phyloP scores from a whole-genome alignment of 1,140 invertebrate genomes.

The Drosophila prosaltans region DNA sequence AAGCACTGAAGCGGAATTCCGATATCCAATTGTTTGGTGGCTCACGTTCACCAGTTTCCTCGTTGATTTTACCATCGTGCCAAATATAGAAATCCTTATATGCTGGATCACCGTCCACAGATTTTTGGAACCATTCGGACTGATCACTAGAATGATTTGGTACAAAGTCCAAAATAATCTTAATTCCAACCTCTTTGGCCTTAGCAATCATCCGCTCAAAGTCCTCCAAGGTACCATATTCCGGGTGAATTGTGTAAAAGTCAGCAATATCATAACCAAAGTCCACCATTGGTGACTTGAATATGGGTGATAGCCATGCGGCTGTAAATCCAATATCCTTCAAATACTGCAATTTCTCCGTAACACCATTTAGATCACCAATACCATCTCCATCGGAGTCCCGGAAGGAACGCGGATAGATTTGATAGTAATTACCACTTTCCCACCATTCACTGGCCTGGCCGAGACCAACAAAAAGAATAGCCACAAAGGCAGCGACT shows the following conservation, averaged over 20 bases:
- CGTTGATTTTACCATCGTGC: constrained; percentile 84
- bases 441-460: constrained; percentile 88
- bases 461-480: constrained; percentile 35
- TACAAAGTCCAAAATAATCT: constrained; percentile 87
- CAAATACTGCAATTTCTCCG: constrained; percentile 84
- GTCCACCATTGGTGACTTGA: constrained; percentile 88
- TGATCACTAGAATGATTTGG: constrained; percentile 91
- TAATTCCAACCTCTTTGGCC: constrained; percentile 85
- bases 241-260: constrained; percentile 88
- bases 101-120: constrained; percentile 83
- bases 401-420: constrained; percentile 90
- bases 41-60: constrained; percentile 67
- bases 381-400: constrained; percentile 89
- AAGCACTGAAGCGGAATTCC: constrained; percentile 83
- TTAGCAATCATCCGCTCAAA: constrained; percentile 86
- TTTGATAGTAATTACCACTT: constrained; percentile 88
- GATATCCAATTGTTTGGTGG: constrained; percentile 86
- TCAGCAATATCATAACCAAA: constrained; percentile 91
- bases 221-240: constrained; percentile 89
- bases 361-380: constrained; percentile 87
- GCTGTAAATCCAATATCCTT: constrained; percentile 85
- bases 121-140: constrained; percentile 89
- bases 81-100: constrained; percentile 91
- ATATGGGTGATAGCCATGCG: constrained; percentile 90
- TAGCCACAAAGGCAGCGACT: constrained; percentile 45